Evolutionary conservation across 2,888 invertebrate genomes (phyloP), one percentile per base, ranked within the genome.

Genomic region (Diachrysia chrysitis): DNA sequence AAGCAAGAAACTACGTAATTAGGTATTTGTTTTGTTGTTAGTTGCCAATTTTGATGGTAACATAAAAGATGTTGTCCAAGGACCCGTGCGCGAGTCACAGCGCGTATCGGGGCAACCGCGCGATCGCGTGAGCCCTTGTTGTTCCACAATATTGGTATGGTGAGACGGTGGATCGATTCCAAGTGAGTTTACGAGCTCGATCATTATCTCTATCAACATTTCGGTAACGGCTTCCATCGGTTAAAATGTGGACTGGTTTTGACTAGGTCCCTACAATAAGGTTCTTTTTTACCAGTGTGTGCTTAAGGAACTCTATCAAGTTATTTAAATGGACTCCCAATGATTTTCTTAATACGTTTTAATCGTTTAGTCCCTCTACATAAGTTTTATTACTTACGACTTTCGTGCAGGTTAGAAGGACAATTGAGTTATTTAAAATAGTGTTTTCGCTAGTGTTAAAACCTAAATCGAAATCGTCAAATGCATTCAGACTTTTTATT

Each of bases 191-290:
- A 88, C 83, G 84, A 85, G 81, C 77, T 79, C 83, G 86, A 87
- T 87, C 84, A 87, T 85, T 86, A 88, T 88, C 85, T 84, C 80
- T 83, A 84, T 86, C 77, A 82, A 84, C 79, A 81, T 85, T 85
- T 85, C 76, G 81, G 83, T 86, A 83, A 81, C 64, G 73, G 68
- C 78, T 71, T 71, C 76, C 79, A 81, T 81, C 81, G 69, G 77
- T 81, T 74, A 69, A 81, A 78, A 64, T 74, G 62, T 69, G 71
- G 69, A 82, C 71, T 63, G 76, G 72, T 75, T 74, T 74, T 69
- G 25, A 71, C 63, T 76, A 71, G 66, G 75, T 59, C 37, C 21
- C 51, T 21, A 69, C 62, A 69, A 17, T 9, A n/a, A 21, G 29
- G 6, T 16, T 53, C 56, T 63, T 63, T 66, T 59, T 62, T 48